phyloP scores from a whole-genome alignment of 2,113 vertebrate species.

The Axis porcinus region DNA sequence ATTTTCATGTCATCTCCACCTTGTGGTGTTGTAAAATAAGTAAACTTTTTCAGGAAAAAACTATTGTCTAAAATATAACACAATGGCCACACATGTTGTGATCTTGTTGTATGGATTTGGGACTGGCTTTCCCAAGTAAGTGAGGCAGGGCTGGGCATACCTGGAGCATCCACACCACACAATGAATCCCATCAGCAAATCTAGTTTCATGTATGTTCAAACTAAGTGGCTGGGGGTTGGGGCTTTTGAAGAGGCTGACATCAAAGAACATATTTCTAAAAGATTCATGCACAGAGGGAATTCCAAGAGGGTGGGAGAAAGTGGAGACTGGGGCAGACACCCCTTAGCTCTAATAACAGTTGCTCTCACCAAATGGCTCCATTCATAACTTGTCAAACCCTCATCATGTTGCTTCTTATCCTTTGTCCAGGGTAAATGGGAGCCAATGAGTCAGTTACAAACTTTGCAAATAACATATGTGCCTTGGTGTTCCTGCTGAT shows the following conservation, averaged over 20 bases:
- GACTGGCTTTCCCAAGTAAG: background rate
- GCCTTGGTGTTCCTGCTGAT: background rate
- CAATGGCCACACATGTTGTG: background rate
- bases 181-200: background rate
- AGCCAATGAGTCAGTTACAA: conserved; percentile 19
- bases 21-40: background rate
- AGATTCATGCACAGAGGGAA: conserved; percentile 62
- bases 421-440: conserved; percentile 48
- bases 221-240: background rate
- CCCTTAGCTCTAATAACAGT: background rate
- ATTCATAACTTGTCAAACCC: background rate
- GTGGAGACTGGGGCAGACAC: background rate
- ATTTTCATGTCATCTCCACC: background rate
- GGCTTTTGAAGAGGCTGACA: conserved; percentile 67
- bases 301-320: conserved; percentile 28
- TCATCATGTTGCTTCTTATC: background rate
- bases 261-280: conserved; percentile 71
- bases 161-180: background rate
- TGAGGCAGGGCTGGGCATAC: background rate
- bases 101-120: background rate
- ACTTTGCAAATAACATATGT: background rate
- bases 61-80: background rate
- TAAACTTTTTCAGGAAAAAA: background rate
- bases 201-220: background rate
- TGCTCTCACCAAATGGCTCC: conserved; percentile 8